These are phyloP conservation scores for Uria aalge DNA, from an alignment of 2,113 vertebrate genomes.

Conservation along the genomic window DNA sequence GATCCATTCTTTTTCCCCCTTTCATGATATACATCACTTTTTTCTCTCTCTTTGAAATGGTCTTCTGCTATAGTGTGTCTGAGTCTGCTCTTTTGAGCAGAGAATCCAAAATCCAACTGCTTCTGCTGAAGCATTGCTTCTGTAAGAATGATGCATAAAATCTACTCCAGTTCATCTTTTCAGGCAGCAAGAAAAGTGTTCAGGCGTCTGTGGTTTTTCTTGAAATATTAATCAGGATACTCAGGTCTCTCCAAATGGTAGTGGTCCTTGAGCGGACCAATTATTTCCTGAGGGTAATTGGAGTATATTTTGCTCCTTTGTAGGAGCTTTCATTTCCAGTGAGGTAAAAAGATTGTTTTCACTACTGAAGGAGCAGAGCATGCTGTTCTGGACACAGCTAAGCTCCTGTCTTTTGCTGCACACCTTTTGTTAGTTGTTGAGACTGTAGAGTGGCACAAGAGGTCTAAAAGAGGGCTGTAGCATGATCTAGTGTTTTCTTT, in stretches of 20 bases:
- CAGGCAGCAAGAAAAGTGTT: not conserved
- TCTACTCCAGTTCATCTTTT: not conserved
- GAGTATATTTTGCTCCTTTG: rapidly evolving
- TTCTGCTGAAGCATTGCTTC: not conserved
- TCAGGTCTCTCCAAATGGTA: not conserved
- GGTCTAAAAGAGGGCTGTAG: not conserved
- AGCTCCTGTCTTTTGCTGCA: not conserved
- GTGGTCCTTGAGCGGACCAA: not conserved
- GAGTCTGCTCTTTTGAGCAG: not conserved
- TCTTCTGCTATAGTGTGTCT: not conserved
- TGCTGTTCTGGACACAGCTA: not conserved
- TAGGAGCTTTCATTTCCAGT: not conserved
- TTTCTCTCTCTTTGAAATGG: not conserved
- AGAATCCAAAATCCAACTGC: not conserved
- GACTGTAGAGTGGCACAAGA: not conserved
- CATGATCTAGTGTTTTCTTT: not conserved
- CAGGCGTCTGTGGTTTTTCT: not conserved
- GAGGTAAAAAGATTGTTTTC: not conserved
- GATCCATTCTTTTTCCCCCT: not conserved
- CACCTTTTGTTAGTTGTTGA: not conserved
- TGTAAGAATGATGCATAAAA: not conserved
- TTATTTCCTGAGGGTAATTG: not conserved
- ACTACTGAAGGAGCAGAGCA: not conserved
- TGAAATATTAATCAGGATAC: not conserved
- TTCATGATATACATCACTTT: not conserved